Evolutionary conservation across 2,888 invertebrate genomes (phyloP).

Genomic region (Herminia tarsipennalis): DNA sequence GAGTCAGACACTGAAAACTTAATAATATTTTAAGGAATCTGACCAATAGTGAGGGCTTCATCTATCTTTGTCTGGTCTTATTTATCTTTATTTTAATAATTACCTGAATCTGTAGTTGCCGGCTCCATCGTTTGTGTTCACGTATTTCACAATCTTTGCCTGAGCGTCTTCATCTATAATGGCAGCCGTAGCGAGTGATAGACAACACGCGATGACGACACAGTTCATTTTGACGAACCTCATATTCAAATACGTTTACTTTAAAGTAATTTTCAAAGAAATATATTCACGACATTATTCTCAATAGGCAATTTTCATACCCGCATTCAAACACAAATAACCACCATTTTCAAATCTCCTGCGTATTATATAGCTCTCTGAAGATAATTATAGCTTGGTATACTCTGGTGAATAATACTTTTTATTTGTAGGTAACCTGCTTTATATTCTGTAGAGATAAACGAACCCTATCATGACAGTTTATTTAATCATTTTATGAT

Average conservation of each 20-base stretch:
- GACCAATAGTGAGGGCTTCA: too few species aligned
- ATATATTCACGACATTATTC: background rate
- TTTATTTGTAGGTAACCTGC: too few species aligned
- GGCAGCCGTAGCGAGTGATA: constrained; percentile 24
- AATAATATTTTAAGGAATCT: too few species aligned
- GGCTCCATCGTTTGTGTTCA: constrained; percentile 36
- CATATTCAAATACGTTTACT: constrained; percentile 1
- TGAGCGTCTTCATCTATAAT: constrained; percentile 34
- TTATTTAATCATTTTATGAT: background rate
- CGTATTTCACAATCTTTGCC: constrained; percentile 40
- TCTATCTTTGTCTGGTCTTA: too few species aligned
- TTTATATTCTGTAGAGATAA: too few species aligned
- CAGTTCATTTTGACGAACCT: constrained; percentile 22
- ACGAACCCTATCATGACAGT: too few species aligned
- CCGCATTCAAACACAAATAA: constrained; percentile 9
- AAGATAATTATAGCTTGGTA: background rate
- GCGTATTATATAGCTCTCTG: constrained; percentile 9
- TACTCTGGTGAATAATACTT: background rate
- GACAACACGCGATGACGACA: constrained; percentile 18
- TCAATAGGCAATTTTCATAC: constrained; percentile 4
- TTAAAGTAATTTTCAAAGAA: constrained; percentile 3
- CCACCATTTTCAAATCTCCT: constrained; percentile 1
- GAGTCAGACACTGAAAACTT: too few species aligned
- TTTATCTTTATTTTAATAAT: too few species aligned
- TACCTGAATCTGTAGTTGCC: constrained; percentile 55